Percentiles rank a stretch among this genome's conserved stretches.
Evolutionary conservation across 1,140 invertebrate species (phyloP).

Genomic region (Drosophila melanica): DNA sequence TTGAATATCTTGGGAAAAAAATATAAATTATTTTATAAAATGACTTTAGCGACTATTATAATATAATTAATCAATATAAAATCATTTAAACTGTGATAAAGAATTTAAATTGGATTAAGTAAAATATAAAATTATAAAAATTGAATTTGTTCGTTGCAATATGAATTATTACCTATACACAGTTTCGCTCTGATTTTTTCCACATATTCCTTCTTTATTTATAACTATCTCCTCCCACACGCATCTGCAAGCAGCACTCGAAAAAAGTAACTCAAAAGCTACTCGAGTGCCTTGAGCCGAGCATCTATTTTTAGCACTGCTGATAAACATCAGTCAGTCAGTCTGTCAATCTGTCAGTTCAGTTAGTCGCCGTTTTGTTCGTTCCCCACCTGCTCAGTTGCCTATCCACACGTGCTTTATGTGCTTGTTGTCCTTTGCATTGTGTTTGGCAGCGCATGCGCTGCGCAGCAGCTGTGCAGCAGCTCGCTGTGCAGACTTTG

Average conservation of each 20-base stretch:
- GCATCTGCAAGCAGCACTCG: neutral
- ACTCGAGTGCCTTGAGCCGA: conserved; percentile 22
- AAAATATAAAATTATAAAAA: too few species aligned
- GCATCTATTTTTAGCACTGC: conserved; percentile 40
- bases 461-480: conserved; percentile 21
- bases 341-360: conserved; percentile 8
- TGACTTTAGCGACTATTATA: too few species aligned
- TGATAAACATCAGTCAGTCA: conserved; percentile 37
- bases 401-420: conserved; percentile 37
- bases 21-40: too few species aligned
- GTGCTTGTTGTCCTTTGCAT: conserved; percentile 37
- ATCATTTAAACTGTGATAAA: too few species aligned
- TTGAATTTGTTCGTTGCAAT: too few species aligned
- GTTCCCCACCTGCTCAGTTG: neutral
- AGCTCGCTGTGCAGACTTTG: conserved; percentile 63
- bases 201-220: neutral
- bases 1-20: too few species aligned
- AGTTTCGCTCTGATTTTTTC: too few species aligned
- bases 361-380: neutral
- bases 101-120: too few species aligned
- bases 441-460: conserved; percentile 36
- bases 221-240: neutral
- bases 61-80: too few species aligned
- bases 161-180: too few species aligned
- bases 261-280: conserved; percentile 12